A percentile compares a stretch with the other conserved stretches of the same genome.
Conservation (phyloP, 2,888 invertebrate genomes). For the Isoperla grammatica region DNA sequence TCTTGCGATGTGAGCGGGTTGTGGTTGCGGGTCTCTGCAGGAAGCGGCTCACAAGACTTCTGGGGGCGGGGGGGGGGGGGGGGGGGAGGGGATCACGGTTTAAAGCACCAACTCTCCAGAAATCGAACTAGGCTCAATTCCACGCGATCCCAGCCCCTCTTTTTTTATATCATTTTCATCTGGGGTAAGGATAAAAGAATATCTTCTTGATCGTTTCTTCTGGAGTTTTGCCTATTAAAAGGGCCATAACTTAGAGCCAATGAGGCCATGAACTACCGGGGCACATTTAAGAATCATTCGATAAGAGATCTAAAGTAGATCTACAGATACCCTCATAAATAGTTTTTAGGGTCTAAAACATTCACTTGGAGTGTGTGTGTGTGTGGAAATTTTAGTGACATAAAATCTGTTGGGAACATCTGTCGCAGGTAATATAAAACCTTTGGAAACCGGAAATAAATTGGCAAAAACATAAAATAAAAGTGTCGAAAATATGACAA, state of each 20-base stretch:
- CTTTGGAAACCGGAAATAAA: too few species aligned
- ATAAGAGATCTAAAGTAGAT: conserved; percentile 7
- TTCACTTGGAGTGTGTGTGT: too few species aligned
- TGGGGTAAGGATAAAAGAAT: conserved; percentile 12
- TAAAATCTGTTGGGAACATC: too few species aligned
- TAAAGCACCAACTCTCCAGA: conserved; percentile 7
- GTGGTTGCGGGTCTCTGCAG: too few species aligned
- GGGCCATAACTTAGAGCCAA: conserved; percentile 22
- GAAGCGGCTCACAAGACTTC: too few species aligned
- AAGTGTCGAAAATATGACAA: too few species aligned
- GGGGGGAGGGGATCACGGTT: not conserved
- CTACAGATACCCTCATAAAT: not conserved
- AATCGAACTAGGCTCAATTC: conserved; percentile 13
- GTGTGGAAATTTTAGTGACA: too few species aligned
- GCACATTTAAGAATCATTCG: conserved; percentile 7
- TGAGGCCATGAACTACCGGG: not conserved
- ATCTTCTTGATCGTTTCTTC: conserved; percentile 18
- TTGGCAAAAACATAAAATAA: too few species aligned
- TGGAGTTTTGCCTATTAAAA: conserved; percentile 24
- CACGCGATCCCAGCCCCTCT: not conserved
- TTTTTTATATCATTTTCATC: conserved; percentile 13
- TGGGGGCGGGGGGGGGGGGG: too few species aligned
- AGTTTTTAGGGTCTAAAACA: not conserved
- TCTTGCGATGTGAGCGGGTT: too few species aligned
- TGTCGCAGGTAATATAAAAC: too few species aligned